Evolutionary conservation across 1,140 invertebrate species (phyloP), one percentile per base, ranked within the genome.

Genomic region (Sarcophaga peregrina): DNA sequence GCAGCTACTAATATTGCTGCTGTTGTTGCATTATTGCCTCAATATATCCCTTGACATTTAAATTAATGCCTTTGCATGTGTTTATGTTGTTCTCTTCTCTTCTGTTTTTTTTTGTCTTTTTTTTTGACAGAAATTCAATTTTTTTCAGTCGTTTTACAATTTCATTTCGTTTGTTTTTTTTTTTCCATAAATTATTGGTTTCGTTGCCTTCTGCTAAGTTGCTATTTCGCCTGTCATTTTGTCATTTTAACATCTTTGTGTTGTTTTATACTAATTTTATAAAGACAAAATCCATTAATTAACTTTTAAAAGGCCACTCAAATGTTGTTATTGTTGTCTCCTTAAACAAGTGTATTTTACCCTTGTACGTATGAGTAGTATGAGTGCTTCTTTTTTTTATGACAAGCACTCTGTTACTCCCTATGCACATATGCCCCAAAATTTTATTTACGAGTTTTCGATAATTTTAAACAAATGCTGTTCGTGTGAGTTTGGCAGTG

Each of bases 41-140:
- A 78, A 48, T 78, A 50, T 78, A 52, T 78, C 75, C 75, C 75
- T 78, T 78, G 75, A 78, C 75, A 78, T 78, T 78, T 78, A 78
- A 78, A 78, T 78, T 78, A 78, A 78, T 78, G 75, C 75, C 75
- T 78, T 78, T 78, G 75, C 75, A 78, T 78, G 75, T 78, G 75
- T 78, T 78, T 78, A 52, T 72, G 62, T 72, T 20, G 62, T 74
- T 74, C 62, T 13, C 7, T 68, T 45, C 20, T 74, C 20, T 74
- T 45, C 45, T 45, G 37, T 10, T 37, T 37, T 37, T 5, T 37
- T 3, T 74, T 47, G 75, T 76, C 17, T 78, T 17, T 17, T 50
- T 76, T 76, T 50, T 78, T 52, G 37, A 25, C 37, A 72, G 62
- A 25, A 25, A 72, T 72, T 17, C 5, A 48, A 50, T 17, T 78